These are phyloP conservation scores for Epirrhoe tristata DNA, from an alignment of 2,888 invertebrate genomes.

Conservation along the genomic window DNA sequence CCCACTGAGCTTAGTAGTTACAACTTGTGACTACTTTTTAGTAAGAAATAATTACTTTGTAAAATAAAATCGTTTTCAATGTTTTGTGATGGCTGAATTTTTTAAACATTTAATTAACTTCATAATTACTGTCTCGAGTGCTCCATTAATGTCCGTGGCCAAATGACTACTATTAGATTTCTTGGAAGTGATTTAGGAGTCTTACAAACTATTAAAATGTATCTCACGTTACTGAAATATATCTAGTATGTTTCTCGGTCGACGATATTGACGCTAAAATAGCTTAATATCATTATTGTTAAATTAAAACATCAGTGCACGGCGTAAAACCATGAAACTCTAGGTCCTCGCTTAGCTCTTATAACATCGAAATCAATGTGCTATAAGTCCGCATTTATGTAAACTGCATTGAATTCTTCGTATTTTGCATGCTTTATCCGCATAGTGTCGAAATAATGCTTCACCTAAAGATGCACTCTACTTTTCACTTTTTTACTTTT, in stretches of 20 bases:
- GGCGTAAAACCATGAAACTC: no score
- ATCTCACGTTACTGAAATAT: conserved; percentile 21
- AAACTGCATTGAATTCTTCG: not conserved
- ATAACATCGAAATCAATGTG: not conserved
- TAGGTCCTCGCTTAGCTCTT: no score
- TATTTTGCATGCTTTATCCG: conserved; percentile 5
- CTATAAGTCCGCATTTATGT: not conserved
- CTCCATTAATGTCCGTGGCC: conserved; percentile 14
- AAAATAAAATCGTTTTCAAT: conserved; percentile 9
- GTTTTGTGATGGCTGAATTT: conserved; percentile 2
- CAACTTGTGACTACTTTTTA: not conserved
- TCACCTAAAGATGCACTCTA: conserved; percentile 21
- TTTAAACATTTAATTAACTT: conserved; percentile 11
- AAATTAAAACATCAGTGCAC: no score
- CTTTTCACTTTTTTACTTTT: conserved; percentile 20
- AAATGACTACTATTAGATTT: conserved; percentile 12
- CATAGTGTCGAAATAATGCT: conserved; percentile 3
- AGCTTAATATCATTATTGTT: not conserved
- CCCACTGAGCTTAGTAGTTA: not conserved
- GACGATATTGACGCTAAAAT: not conserved
- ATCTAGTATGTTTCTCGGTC: not conserved
- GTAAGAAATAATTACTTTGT: conserved; percentile 13
- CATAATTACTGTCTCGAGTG: conserved; percentile 20
- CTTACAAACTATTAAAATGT: conserved; percentile 1
- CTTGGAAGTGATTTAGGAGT: conserved; percentile 9